Conservation (phyloP, 2,113 vertebrate species). For the Pluvialis apricaria region DNA sequence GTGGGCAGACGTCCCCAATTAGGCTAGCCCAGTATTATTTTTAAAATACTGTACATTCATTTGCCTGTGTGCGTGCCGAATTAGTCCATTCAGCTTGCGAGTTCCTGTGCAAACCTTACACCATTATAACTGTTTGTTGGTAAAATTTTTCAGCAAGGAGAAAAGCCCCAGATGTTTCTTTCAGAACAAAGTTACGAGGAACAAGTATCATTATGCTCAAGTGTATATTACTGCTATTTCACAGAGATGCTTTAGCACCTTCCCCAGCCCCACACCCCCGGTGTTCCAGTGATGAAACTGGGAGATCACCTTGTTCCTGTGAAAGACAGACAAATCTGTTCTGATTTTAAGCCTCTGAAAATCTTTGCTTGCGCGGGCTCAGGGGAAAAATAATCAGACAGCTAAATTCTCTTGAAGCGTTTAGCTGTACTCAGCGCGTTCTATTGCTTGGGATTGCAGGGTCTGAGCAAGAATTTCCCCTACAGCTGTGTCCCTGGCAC, state of each 20-base stretch:
- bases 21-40: background rate
- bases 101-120: background rate
- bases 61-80: background rate
- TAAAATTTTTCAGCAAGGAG: background rate
- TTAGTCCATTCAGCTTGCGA: background rate
- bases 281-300: background rate
- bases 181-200: background rate
- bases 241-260: background rate
- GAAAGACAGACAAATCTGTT: background rate
- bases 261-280: no score
- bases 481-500: background rate
- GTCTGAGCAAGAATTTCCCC: background rate
- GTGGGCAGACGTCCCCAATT: no score
- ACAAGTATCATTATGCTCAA: background rate
- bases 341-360: background rate
- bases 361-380: background rate
- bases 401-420: background rate
- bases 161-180: background rate
- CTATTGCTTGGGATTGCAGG: background rate
- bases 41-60: background rate
- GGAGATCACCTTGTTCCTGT: background rate
- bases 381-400: background rate
- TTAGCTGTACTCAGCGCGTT: background rate
- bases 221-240: background rate
- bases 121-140: background rate